Evolutionary conservation across 2,113 vertebrate genomes (phyloP), one percentile per base, ranked within the genome.

Genomic region (Promerops cafer): DNA sequence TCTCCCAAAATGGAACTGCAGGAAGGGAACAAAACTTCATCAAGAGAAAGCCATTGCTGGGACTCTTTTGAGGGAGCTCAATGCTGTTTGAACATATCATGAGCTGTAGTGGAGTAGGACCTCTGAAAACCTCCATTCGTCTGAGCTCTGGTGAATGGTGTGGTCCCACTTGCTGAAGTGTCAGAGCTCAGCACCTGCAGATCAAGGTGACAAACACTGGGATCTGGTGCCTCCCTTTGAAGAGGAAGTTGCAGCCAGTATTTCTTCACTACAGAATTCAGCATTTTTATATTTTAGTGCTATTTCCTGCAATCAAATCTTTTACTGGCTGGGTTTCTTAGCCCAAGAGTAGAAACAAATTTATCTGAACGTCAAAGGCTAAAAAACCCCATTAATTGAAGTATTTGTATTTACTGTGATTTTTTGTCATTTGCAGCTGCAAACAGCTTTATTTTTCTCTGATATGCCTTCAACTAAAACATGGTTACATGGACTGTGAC

Each of bases 341-440:
- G 45, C 40, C 31, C 21, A 20, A 60, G 47, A 47, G 8, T 60
- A 84, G 70, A 91, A 84, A 74, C 4, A 83, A 47, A 52, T 68
- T 45, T 47, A 56, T 68, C 30, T 64, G 47, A 83, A 68, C 39
- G 76, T n/a, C 30, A 90, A 94, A 72, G 15, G 10, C 24, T 83
- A 37, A 83, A 87, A 70, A 64, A 0, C 0, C 6, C 7, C 28
- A 65, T 44, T 53, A 91, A 40, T 23, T 16, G 15, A 83, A 80
- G 39, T 56, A 72, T 44, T 83, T 90, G 33, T 87, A 85, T 52
- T 27, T 72, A 12, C 7, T 31, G 44, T 16, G 14, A 33, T 68
- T 53, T 72, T 89, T 89, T 85, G 47, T 56, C 40, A 79, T 77
- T 77, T 89, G 14, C 76, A 95, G 40, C 71, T 83, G 64, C 63